A percentile compares a stretch with the other conserved stretches of the same genome.
These are phyloP conservation scores for Tetrapedia diversipes DNA, from an alignment of 2,888 invertebrate genomes.

Conservation along the genomic window DNA sequence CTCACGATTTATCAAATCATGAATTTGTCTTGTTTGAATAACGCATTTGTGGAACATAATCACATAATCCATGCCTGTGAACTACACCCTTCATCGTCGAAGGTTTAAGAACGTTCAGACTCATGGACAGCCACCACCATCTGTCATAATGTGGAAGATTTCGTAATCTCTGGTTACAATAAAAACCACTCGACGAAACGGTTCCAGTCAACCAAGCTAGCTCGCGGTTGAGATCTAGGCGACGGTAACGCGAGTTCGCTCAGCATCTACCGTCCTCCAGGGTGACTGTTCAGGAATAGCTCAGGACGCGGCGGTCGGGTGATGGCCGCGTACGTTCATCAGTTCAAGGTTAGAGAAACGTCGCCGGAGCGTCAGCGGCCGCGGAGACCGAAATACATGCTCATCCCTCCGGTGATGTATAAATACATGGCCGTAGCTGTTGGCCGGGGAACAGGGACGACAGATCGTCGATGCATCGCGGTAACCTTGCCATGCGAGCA, in stretches of 20 bases:
- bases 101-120: too few relatives aligned
- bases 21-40: too few relatives aligned
- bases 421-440: constrained; percentile 67
- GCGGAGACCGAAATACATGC: constrained; percentile 77
- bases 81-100: too few relatives aligned
- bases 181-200: background rate
- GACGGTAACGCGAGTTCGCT: constrained; percentile 49
- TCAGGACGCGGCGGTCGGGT: constrained; percentile 63
- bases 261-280: constrained; percentile 62
- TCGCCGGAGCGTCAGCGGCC: constrained; percentile 58
- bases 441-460: constrained; percentile 27
- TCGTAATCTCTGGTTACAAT: constrained; percentile 7
- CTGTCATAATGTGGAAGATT: background rate
- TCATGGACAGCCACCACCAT: too few relatives aligned
- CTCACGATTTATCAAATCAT: too few relatives aligned
- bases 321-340: constrained; percentile 74
- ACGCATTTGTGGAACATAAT: too few relatives aligned
- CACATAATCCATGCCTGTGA: too few relatives aligned
- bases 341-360: constrained; percentile 81
- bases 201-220: constrained; percentile 5
- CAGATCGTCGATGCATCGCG: constrained; percentile 53
- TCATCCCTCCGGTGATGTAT: constrained; percentile 74
- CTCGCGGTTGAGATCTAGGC: constrained; percentile 45
- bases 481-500: constrained; percentile 44
- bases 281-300: constrained; percentile 71